Evolutionary conservation across 2,888 invertebrate genomes (phyloP).

Genomic region (Hartigia nigra): DNA sequence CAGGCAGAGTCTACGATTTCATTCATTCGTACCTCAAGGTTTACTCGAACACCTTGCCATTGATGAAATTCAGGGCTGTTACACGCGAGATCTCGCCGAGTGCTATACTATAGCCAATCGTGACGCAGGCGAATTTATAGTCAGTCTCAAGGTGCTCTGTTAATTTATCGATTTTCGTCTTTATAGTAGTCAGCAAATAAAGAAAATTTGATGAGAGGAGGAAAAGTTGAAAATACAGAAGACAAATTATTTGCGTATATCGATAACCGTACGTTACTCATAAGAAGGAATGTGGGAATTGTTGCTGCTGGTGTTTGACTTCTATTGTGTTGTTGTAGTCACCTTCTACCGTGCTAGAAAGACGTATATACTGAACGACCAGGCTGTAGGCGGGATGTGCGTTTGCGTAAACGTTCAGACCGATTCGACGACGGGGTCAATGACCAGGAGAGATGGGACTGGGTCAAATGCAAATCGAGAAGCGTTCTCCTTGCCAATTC

Average conservation of each 20-base stretch:
- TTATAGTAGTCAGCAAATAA: not conserved
- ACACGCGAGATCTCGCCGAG: not conserved
- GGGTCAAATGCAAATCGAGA: conserved; percentile 14
- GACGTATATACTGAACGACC: not conserved
- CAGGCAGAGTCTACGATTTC: not conserved
- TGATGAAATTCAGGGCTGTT: not conserved
- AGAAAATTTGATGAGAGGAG: not conserved
- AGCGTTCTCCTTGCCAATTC: conserved; percentile 7
- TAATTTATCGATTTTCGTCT: not conserved
- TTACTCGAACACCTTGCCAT: not conserved
- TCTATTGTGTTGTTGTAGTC: not conserved
- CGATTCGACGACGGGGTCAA: conserved; percentile 8
- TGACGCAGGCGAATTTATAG: not conserved
- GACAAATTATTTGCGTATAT: not conserved
- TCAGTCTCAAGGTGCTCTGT: not conserved
- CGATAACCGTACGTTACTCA: not conserved
- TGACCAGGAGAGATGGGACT: conserved; percentile 9
- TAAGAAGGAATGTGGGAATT: not conserved
- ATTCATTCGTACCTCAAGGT: not conserved
- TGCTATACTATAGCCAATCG: not conserved
- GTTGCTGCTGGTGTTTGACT: not conserved
- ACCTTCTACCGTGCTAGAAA: not conserved
- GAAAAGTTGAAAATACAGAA: not conserved
- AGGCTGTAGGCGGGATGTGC: not conserved
- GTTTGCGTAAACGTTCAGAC: conserved; percentile 8